These are phyloP conservation scores for Drosophila falleni DNA, from an alignment of 2,888 invertebrate species.

Conservation along the genomic window DNA sequence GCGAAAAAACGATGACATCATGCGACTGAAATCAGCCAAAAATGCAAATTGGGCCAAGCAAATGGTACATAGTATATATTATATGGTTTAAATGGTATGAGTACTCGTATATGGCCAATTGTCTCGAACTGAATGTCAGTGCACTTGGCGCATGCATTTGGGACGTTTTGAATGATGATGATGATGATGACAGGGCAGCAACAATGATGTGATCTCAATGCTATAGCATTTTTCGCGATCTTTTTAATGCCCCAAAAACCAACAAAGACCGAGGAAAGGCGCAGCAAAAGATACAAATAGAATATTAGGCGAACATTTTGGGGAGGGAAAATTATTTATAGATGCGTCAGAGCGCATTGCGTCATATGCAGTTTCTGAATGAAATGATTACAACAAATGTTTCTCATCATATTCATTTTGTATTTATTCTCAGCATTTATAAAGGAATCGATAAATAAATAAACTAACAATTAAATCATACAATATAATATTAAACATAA, in stretches of 20 bases:
- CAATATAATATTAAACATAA: conserved; percentile 18
- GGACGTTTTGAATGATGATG: conserved; percentile 21
- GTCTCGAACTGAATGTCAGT: conserved; percentile 64
- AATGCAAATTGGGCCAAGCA: conserved; percentile 64
- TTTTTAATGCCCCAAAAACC: conserved; percentile 26
- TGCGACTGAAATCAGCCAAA: conserved; percentile 46
- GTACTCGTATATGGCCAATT: conserved; percentile 62
- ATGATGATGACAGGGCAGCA: conserved; percentile 10
- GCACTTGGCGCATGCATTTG: conserved; percentile 66
- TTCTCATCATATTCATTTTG: conserved; percentile 44
- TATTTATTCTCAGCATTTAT: conserved; percentile 64
- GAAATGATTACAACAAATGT: conserved; percentile 44
- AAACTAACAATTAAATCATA: conserved; percentile 62
- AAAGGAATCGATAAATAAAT: conserved; percentile 58
- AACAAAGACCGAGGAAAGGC: conserved; percentile 26
- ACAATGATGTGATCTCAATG: conserved; percentile 68
- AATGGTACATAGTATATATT: conserved; percentile 19
- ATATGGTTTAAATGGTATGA: conserved; percentile 6
- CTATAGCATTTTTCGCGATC: conserved; percentile 54
- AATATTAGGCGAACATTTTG: conserved; percentile 13
- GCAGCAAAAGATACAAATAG: conserved; percentile 41
- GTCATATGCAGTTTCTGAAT: conserved; percentile 53
- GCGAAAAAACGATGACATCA: conserved; percentile 64
- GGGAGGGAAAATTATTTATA: conserved; percentile 39
- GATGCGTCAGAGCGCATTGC: conserved; percentile 40